These are phyloP conservation scores for Phaetusa simplex DNA, from an alignment of 2,113 vertebrate genomes.

Conservation along the genomic window DNA sequence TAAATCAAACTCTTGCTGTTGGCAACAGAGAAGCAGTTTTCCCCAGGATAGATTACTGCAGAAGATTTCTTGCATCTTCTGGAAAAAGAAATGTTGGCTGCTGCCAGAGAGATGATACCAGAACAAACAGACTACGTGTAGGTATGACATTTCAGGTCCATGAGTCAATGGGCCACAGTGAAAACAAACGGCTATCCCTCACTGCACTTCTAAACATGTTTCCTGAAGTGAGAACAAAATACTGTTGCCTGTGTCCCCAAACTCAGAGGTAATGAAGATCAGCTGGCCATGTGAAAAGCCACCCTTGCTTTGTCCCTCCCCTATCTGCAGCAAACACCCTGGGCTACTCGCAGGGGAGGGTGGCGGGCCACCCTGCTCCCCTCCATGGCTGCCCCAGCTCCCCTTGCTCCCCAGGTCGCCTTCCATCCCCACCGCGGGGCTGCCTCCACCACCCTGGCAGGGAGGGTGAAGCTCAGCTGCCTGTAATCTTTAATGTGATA, in stretches of 20 bases:
- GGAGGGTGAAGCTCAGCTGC: neutral
- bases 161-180: neutral
- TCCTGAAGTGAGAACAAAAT: neutral
- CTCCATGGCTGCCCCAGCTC: rapidly evolving
- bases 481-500: neutral
- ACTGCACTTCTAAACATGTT: neutral
- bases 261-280: neutral
- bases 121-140: neutral
- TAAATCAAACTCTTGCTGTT: conserved; percentile 16
- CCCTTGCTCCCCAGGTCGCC: neutral
- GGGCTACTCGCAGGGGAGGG: neutral
- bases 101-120: neutral
- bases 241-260: neutral
- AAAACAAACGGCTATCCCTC: neutral
- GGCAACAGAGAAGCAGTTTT: conserved; percentile 9
- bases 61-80: neutral
- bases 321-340: neutral
- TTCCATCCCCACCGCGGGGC: neutral
- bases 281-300: neutral
- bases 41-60: neutral
- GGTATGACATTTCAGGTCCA: neutral
- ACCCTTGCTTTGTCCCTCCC: neutral
- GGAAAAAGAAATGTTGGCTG: neutral
- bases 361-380: rapidly evolving
- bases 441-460: neutral